Base-by-base conservation (phyloP, 2,113 vertebrate species). In the Sardina pilchardus region DNA sequence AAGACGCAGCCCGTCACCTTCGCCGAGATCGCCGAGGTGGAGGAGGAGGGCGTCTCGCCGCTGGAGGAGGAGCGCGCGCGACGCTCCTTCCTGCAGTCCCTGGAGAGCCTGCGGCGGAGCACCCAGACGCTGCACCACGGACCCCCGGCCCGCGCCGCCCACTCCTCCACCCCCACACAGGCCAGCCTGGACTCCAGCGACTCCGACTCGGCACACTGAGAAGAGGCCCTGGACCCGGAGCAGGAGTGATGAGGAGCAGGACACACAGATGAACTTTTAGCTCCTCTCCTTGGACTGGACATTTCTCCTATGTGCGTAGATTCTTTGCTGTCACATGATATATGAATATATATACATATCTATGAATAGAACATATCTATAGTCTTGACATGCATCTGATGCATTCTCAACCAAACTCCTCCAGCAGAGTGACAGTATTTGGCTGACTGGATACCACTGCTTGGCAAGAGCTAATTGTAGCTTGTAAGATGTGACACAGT, bases 1-100 rank as follows among this genome's bases (percentile, higher is more conserved):
- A 99, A 99, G 93, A 99, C 98, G 21, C 98, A 99, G 93, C 98
- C 98, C 0, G 98, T 99, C 91, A 99, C 98, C 90, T 99, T 99
- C 86, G 97, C 98, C 67, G 98, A 99, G 95, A 99, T 99, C 85
- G 97, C 97, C 53, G 98, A 99, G 95, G 98, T 98, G 86, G 98
- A 99, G 84, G 98, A 99, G 87, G 98, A 99, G 86, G 98, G 97
- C 12, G 96, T 95, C 85, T 98, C 97, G 0, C 96, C 98, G 0
- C 85, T 97, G 93, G 98, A 99, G 91, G 98, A 99, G 89, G 98
- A 99, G 91, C 95, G 97, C 88, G 98, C 98, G 16, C 96, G 95
- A 26, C 96, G 96, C 39, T 99, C 97, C n/a, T 99, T 99, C 93
- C 93, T 99, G 92, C 97, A 98, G 94, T 98, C 97, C 3, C 91